Evolutionary conservation across 2,797 vertebrate genomes (phyloP).

Genomic region (Vipera ursinii): DNA sequence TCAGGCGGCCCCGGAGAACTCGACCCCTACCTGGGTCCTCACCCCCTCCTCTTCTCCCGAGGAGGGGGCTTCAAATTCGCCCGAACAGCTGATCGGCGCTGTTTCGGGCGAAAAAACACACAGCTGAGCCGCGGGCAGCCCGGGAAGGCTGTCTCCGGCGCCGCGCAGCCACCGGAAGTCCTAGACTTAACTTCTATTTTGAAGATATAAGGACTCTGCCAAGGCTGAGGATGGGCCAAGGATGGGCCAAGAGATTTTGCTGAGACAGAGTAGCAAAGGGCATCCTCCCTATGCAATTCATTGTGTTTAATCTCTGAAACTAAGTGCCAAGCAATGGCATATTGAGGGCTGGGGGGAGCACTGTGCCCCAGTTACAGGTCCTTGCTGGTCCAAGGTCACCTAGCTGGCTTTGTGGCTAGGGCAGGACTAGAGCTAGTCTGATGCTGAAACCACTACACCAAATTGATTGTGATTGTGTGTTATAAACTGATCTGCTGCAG

Average conservation of each 20-base stretch:
- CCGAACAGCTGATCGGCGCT: too few relatives aligned
- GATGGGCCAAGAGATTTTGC: neutral
- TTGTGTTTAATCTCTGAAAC: neutral
- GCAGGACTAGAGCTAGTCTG: neutral
- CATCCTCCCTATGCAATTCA: neutral
- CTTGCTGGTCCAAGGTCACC: neutral
- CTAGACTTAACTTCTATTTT: neutral
- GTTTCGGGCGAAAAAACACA: too few relatives aligned
- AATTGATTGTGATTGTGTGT: neutral
- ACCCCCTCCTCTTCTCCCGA: too few relatives aligned
- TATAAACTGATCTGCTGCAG: neutral
- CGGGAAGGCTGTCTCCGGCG: too few relatives aligned
- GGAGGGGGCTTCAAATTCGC: too few relatives aligned
- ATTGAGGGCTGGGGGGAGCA: neutral
- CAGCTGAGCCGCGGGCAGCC: too few relatives aligned
- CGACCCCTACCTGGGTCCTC: too few relatives aligned
- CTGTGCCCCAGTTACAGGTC: neutral
- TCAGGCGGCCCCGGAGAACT: too few relatives aligned
- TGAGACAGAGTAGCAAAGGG: neutral
- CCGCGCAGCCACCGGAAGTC: too few relatives aligned
- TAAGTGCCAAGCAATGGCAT: neutral
- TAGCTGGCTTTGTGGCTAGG: neutral
- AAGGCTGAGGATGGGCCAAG: too few relatives aligned
- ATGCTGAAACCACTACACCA: neutral
- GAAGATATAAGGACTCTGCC: neutral